Evolutionary conservation across 1,140 invertebrate genomes (phyloP), one percentile per base, ranked within the genome.

Genomic region (Aphelinus atriplicis): DNA sequence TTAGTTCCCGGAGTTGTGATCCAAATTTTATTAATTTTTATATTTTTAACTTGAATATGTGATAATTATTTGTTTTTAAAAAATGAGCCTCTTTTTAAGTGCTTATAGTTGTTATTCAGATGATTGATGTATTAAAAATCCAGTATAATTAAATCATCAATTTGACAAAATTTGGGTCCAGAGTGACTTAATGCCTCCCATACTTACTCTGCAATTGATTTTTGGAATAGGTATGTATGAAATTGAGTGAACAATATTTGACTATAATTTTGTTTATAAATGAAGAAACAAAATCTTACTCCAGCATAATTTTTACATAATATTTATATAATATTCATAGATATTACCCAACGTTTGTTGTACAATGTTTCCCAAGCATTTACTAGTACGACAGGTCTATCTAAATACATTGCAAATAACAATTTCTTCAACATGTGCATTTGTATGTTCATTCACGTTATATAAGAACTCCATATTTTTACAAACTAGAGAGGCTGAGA

Each of bases 281-380:
- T 26, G 26, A 26, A 26, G 26, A 26, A 26, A 26, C 26, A 26
- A 26, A 26, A 71, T 80, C 84, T 84, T 85, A 82, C 78, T 80
- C 83, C 82, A 65, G 63, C 51, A 51, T 65, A 65, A 65, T 50
- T 55, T 65, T 55, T 66, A 66, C 56, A 66, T 63, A 63, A 63
- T 63, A 63, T 63, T 47, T 63, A 9, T 84, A 66, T 63, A 63
- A 63, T 63, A 63, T 63, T 47, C 47, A 9, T 84, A 84, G 80
- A 79, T 84, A 83, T 80, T 79, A 79, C 84, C 79, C 80, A 83
- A 78, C 81, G 81, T 82, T 80, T 84, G 85, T 78, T 86, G 84
- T 86, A 85, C 83, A 85, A 80, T 83, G 74, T 81, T 78, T 80
- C 81, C 80, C 72, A 78, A 81, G 78, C 84, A 82, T 77, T 78